Evolutionary conservation across 2,113 vertebrate species (phyloP).

Genomic region (Glaucomys volans): DNA sequence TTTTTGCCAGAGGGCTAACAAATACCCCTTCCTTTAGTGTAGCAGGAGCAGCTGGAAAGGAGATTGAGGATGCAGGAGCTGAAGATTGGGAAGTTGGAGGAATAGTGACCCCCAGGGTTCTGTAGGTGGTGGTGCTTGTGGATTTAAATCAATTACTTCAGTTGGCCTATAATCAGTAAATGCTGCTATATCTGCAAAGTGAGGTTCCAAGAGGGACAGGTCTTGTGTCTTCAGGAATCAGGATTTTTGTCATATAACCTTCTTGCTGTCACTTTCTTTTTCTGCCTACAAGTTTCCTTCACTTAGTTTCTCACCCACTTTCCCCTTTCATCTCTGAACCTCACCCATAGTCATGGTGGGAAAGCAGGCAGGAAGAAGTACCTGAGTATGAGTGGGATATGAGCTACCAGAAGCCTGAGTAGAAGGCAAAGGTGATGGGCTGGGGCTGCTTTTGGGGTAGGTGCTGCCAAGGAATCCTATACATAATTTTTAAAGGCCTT

Average conservation of each 20-base stretch:
- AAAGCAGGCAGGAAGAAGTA: constrained; percentile 95
- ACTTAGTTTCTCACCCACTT: constrained; percentile 96
- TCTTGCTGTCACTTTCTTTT: constrained; percentile 99
- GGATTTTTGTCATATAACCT: constrained; percentile 97
- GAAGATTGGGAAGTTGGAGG: constrained; percentile 82
- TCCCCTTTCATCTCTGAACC: constrained; percentile 99
- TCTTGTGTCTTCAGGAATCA: constrained; percentile 95
- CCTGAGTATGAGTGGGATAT: constrained; percentile 96
- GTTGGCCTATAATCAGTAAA: constrained; percentile 96
- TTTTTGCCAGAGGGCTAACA: constrained; percentile 95
- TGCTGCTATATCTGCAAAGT: constrained; percentile 95
- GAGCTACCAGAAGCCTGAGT: constrained; percentile 95
- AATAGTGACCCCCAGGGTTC: constrained; percentile 84
- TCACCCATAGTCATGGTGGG: constrained; percentile 99
- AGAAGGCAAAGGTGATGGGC: constrained; percentile 84
- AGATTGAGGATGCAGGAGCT: constrained; percentile 79
- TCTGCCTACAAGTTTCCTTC: constrained; percentile 98
- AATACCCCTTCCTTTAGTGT: constrained; percentile 91
- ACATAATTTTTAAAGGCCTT: constrained; percentile 95
- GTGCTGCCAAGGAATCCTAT: constrained; percentile 88
- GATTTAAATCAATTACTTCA: constrained; percentile 89
- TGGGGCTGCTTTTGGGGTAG: constrained; percentile 83
- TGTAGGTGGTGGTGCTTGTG: constrained; percentile 84
- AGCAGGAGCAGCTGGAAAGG: constrained; percentile 67
- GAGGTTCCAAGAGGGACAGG: constrained; percentile 95